phyloP scores from a whole-genome alignment of 2,797 vertebrate genomes.

The Liasis olivaceus region DNA sequence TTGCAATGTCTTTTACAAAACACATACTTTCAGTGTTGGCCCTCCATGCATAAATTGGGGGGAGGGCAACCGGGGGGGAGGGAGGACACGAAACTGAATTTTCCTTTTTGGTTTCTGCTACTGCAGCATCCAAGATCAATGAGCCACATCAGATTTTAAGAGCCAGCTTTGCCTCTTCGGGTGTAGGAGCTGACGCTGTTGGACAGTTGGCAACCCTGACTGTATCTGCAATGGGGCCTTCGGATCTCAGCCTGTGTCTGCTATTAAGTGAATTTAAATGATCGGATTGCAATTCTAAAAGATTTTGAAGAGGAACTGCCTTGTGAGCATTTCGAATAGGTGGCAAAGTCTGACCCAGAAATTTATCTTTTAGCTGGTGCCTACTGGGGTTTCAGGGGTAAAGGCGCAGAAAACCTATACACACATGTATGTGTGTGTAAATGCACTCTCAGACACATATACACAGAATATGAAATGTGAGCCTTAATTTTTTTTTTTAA shows the following conservation, averaged over 20 bases:
- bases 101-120: background rate
- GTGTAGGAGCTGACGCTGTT: background rate
- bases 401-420: background rate
- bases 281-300: slow-evolving; percentile 32
- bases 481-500: slow-evolving; percentile 68
- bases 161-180: background rate
- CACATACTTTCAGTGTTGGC: background rate
- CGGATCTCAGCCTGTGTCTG: slow-evolving; percentile 6
- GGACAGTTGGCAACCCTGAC: background rate
- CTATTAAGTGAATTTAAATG: background rate
- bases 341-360: slow-evolving; percentile 29
- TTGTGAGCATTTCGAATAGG: slow-evolving; percentile 12
- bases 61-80: background rate
- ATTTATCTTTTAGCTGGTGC: slow-evolving; percentile 45
- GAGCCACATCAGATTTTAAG: background rate
- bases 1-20: background rate
- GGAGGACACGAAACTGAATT: background rate
- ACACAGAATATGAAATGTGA: slow-evolving; percentile 43
- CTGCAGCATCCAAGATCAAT: background rate
- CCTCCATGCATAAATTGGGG: background rate
- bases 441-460: background rate
- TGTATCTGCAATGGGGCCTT: background rate
- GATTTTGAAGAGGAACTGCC: slow-evolving; percentile 35
- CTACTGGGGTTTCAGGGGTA: slow-evolving; percentile 49
- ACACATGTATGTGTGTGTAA: background rate